Percentiles rank a stretch among this genome's conserved stretches.
Evolutionary conservation across 2,888 invertebrate species (phyloP).

Genomic region (Seladonia tumulorum): DNA sequence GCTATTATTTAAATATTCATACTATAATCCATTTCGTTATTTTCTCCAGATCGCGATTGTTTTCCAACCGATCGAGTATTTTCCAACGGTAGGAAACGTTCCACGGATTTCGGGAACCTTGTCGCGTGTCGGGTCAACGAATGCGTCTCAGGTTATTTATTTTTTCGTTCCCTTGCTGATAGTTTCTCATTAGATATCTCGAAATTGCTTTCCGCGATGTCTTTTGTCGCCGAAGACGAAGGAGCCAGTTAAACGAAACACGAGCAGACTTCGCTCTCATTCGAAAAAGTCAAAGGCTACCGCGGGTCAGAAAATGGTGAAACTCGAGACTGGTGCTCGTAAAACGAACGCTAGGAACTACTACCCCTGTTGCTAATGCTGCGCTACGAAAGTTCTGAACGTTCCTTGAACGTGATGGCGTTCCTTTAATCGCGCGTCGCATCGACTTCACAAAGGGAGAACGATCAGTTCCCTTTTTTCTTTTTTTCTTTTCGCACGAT

Average conservation of each 20-base stretch:
- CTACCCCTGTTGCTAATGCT: conserved; percentile 38
- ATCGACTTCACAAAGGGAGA: conserved; percentile 35
- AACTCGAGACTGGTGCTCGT: conserved; percentile 57
- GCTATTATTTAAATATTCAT: not conserved
- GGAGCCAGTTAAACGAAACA: conserved; percentile 30
- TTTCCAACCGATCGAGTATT: not conserved
- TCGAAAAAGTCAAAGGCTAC: conserved; percentile 57
- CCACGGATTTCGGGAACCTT: not conserved
- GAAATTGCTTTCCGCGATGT: not conserved
- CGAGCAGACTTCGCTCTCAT: conserved; percentile 24
- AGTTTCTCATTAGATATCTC: not conserved
- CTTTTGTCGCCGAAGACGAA: not conserved
- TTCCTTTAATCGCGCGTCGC: conserved; percentile 30
- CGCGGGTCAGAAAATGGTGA: conserved; percentile 58
- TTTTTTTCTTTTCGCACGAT: conserved; percentile 32
- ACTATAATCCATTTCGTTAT: not conserved
- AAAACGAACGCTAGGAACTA: conserved; percentile 54
- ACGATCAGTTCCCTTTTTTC: conserved; percentile 11
- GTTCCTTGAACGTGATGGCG: conserved; percentile 13
- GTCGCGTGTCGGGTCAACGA: conserved; percentile 31
- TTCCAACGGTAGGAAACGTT: not conserved
- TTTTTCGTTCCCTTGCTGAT: not conserved
- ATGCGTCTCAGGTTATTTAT: conserved; percentile 30
- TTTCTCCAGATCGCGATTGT: no score
- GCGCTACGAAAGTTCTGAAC: conserved; percentile 44